Evolutionary conservation across 2,797 vertebrate genomes (phyloP).

Genomic region (Sebastes hopkinsi): DNA sequence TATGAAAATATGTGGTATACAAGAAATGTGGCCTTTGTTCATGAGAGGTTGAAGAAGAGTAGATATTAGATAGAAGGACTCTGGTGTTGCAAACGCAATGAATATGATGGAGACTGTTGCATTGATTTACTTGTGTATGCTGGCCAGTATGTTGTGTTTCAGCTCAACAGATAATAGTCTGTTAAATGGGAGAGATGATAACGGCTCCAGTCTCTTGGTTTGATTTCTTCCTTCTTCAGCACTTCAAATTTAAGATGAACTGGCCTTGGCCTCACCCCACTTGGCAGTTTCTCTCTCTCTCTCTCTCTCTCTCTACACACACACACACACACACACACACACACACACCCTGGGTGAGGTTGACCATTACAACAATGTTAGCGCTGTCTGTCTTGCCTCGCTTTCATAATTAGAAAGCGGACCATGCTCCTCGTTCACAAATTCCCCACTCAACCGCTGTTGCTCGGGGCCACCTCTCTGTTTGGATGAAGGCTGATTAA

Average conservation of each 20-base stretch:
- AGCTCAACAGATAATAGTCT: slow-evolving; percentile 26
- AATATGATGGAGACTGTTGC: slow-evolving; percentile 1
- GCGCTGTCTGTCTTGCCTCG: slow-evolving; percentile 60
- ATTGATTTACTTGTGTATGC: slow-evolving; percentile 23
- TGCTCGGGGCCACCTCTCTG: slow-evolving; percentile 66
- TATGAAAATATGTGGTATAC: neutral
- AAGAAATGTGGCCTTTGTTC: neutral
- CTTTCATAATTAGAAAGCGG: slow-evolving; percentile 76
- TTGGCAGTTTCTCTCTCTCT: slow-evolving; percentile 8
- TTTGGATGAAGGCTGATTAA: slow-evolving; percentile 73
- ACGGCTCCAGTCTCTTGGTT: slow-evolving; percentile 34
- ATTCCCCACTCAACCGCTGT: slow-evolving; percentile 61
- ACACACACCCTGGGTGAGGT: neutral
- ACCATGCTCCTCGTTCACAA: slow-evolving; percentile 69
- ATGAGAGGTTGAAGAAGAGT: neutral
- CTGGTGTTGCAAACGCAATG: neutral
- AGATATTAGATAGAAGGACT: neutral
- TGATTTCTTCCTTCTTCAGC: slow-evolving; percentile 45
- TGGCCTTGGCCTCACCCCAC: slow-evolving; percentile 30
- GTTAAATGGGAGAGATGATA: slow-evolving; percentile 40
- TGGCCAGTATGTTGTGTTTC: slow-evolving; percentile 23
- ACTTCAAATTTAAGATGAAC: slow-evolving; percentile 37
- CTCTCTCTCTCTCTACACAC: neutral
- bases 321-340: neutral
- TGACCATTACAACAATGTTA: slow-evolving; percentile 73